A percentile compares a stretch with the other conserved stretches of the same genome.
phyloP scores from a whole-genome alignment of 2,113 vertebrate genomes.

The Cygnus buccinator region DNA sequence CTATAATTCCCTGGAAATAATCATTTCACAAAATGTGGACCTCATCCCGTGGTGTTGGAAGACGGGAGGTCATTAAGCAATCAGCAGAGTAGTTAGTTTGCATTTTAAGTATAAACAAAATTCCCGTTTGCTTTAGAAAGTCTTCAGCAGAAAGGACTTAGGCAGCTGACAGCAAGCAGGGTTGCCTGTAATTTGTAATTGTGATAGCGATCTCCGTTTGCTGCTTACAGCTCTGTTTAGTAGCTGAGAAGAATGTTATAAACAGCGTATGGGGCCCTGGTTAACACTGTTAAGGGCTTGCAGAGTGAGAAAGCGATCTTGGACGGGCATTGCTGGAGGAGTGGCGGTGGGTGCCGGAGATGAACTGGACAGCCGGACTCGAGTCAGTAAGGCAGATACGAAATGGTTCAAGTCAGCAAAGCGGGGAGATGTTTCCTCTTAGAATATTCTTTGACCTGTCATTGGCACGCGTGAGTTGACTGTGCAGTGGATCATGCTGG shows the following conservation, averaged over 20 bases:
- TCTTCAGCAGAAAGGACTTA: background rate
- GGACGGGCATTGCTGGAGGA: background rate
- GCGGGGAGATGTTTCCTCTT: fast-evolving
- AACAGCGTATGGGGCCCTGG: background rate
- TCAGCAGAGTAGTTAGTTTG: background rate
- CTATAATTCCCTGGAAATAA: background rate
- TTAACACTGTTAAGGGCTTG: background rate
- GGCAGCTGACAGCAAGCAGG: background rate
- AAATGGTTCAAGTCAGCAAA: fast-evolving
- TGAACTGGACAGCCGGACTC: background rate
- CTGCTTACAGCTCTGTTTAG: background rate
- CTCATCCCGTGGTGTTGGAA: background rate
- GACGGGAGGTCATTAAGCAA: background rate
- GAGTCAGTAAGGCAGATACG: background rate
- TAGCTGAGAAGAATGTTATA: background rate
- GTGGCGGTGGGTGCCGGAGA: background rate
- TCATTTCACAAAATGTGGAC: background rate
- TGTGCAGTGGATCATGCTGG: background rate
- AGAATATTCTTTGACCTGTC: background rate
- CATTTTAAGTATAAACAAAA: background rate
- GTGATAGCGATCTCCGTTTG: background rate
- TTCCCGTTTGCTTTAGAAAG: background rate
- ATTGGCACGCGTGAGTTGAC: background rate
- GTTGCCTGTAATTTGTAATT: background rate
- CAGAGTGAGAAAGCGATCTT: background rate